Base-by-base conservation (phyloP, 2,888 invertebrate genomes). In the Lasiommata megera region DNA sequence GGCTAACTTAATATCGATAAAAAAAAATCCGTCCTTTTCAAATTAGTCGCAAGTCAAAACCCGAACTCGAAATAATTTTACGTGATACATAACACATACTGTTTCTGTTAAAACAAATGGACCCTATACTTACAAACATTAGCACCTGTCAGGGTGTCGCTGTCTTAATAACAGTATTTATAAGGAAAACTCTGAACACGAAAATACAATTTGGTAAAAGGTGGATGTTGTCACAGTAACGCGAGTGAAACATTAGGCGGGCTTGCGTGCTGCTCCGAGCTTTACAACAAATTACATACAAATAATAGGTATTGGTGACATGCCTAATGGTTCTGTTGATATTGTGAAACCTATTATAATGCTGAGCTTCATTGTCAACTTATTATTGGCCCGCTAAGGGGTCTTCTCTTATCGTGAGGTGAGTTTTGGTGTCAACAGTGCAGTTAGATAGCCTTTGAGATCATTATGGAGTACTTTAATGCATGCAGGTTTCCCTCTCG, bases 121-220 rank as follows among this genome's bases (percentile, higher is more conserved):
- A 76, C 80, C 78, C 52, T 74, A 83, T 86, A 81, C 81, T 76
- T 80, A 77, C 74, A 78, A 76, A 81, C 85, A 88, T 90, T 87
- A 88, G 79, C 84, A 80, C 80, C 86, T 88, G 89, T 87, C 89
- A 80, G 77, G 67, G 74, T 77, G 82, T 79, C 77, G 76, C 80
- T 82, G 82, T 83, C 84, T 86, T 90, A 89, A 90, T 90, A 87
- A 89, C 85, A 87, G 87, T 88, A 87, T 89, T 90, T 89, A 88
- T 88, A 88, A 88, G 88, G 87, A 88, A 88, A 90, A 87, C 81
- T 88, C 85, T 78, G 82, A 87, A 89, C 89, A 90, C 82, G 89
- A 88, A 88, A 90, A 90, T 82, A 90, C 89, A 88, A 89, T 90
- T 89, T 88, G 84, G 87, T 86, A 79, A 82, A 87, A 87, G 84